Evolutionary conservation across 2,888 invertebrate species (phyloP).

Genomic region (Tinea pellionella): DNA sequence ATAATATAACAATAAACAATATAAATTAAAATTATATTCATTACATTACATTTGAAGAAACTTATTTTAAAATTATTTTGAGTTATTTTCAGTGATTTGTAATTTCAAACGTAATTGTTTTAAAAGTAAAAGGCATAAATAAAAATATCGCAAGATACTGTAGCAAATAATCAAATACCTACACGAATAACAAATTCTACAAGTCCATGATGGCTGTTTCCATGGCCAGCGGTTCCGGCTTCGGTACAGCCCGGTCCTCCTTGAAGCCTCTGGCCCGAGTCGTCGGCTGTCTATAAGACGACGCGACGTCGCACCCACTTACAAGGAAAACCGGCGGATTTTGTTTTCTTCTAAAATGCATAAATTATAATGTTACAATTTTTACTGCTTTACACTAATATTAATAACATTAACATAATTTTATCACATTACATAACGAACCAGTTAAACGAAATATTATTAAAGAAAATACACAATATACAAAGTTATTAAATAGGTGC

Average conservation of each 20-base stretch:
- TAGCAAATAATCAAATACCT: background rate
- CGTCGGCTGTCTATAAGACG: constrained; percentile 31
- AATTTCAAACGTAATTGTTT: too few relatives aligned
- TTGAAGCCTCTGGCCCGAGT: constrained; percentile 28
- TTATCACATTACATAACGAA: too few relatives aligned
- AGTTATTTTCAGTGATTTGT: too few relatives aligned
- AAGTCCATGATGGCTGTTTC: constrained; percentile 27
- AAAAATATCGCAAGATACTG: background rate
- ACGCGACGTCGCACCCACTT: constrained; percentile 11
- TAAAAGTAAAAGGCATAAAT: too few relatives aligned
- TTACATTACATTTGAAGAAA: background rate
- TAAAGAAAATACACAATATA: too few relatives aligned
- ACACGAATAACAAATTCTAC: constrained; percentile 7
- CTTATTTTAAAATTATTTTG: too few relatives aligned
- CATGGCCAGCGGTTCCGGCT: constrained; percentile 55
- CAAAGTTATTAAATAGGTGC: too few relatives aligned
- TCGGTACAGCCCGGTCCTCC: constrained; percentile 60
- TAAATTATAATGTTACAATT: background rate
- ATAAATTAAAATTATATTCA: background rate
- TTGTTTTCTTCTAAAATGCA: constrained; percentile 7
- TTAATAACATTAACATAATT: background rate
- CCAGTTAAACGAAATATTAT: too few relatives aligned
- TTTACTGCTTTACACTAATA: background rate
- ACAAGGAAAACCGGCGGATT: constrained; percentile 3
- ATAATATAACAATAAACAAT: background rate